Evolutionary conservation across 2,113 vertebrate species (phyloP).

Genomic region (Chunga burmeisteri): DNA sequence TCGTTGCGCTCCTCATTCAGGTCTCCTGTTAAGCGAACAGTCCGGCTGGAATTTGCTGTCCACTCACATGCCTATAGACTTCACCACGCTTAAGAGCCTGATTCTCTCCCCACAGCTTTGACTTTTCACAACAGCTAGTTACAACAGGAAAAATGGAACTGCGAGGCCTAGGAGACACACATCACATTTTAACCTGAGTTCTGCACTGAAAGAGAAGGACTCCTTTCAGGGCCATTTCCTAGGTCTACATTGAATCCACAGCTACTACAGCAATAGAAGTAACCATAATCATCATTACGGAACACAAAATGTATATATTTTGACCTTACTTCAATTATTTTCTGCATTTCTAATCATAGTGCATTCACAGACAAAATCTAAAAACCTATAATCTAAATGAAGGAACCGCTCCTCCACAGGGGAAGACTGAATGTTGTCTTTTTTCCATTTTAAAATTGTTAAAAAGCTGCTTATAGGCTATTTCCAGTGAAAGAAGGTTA

Average conservation of each 20-base stretch:
- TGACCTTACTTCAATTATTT: neutral
- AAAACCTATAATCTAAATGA: conserved; percentile 12
- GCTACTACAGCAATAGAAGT: neutral
- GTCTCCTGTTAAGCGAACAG: neutral
- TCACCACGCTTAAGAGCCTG: neutral
- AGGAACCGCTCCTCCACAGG: neutral
- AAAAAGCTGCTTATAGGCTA: neutral
- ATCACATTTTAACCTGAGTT: neutral
- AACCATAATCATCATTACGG: neutral
- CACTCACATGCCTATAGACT: neutral
- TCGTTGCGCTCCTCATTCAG: accelerated
- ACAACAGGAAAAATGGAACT: neutral
- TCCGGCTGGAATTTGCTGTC: neutral
- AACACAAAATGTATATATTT: neutral
- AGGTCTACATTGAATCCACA: neutral
- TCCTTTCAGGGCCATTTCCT: neutral
- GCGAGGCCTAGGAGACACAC: neutral
- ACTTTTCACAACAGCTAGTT: neutral
- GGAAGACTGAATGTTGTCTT: neutral
- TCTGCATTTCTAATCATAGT: conserved; percentile 15
- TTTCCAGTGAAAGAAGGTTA: neutral
- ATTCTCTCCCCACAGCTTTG: neutral
- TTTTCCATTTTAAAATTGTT: conserved; percentile 6
- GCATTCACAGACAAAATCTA: neutral
- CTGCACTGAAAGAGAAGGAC: neutral